Conservation (phyloP, 2,797 vertebrate species). For the Gymnothorax javanicus region DNA sequence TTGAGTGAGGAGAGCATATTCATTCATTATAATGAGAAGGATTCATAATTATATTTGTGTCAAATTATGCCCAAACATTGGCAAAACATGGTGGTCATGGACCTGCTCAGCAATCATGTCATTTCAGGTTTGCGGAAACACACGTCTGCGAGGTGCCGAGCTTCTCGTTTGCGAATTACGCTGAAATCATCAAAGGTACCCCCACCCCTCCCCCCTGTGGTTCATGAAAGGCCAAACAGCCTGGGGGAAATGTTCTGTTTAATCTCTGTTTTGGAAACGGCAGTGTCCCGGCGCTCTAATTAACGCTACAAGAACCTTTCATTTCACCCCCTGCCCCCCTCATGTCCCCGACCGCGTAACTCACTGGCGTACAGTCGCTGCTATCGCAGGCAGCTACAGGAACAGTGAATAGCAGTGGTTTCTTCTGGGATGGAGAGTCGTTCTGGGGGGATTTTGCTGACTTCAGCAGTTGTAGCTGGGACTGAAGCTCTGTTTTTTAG, state of each 20-base stretch:
- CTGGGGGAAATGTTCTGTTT: not conserved
- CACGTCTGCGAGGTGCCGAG: not conserved
- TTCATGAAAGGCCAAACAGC: conserved; percentile 10
- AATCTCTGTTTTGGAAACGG: conserved; percentile 10
- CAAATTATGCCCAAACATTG: not conserved
- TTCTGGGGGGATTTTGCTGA: not conserved
- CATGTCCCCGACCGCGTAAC: not conserved
- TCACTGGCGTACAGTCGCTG: not conserved
- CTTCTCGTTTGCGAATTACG: not conserved
- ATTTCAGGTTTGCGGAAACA: not conserved
- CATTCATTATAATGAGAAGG: conserved; percentile 29
- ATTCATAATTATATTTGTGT: conserved; percentile 22
- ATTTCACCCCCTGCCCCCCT: not conserved
- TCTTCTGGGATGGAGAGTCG: no score
- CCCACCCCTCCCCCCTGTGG: not conserved
- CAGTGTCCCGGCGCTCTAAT: not conserved
- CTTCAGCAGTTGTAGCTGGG: not conserved
- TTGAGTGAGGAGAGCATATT: conserved; percentile 36
- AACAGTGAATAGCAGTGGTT: not conserved
- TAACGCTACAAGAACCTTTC: not conserved
- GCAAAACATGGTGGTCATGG: not conserved
- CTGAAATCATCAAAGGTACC: not conserved
- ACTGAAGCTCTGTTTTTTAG: not conserved
- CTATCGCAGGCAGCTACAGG: not conserved
- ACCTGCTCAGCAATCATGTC: not conserved